phyloP scores from a whole-genome alignment of 2,888 invertebrate species.

The Noctuana brunneofusca region DNA sequence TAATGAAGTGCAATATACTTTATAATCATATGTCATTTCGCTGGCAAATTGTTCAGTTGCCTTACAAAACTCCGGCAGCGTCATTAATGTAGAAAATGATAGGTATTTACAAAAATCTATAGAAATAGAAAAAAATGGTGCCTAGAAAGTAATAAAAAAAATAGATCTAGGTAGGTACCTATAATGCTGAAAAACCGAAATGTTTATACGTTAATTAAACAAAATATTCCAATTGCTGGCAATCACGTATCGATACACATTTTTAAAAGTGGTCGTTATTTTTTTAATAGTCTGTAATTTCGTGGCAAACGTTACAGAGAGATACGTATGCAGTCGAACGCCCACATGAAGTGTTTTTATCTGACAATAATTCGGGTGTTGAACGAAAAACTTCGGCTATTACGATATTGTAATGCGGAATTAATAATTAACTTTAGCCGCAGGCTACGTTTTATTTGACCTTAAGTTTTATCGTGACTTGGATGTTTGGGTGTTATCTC shows the following conservation, averaged over 20 bases:
- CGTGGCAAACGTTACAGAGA: conserved; percentile 38
- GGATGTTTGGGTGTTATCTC: conserved; percentile 48
- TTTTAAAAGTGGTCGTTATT: conserved; percentile 11
- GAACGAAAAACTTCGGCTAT: conserved; percentile 50
- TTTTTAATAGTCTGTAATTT: conserved; percentile 35
- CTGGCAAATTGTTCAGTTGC: too few relatives aligned
- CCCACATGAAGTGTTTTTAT: conserved; percentile 50
- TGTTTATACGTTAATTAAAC: neutral
- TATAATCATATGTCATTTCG: too few relatives aligned
- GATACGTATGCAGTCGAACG: conserved; percentile 50
- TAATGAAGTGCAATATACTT: too few relatives aligned
- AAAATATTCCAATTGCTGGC: neutral
- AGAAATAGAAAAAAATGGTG: too few relatives aligned
- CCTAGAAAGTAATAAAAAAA: too few relatives aligned
- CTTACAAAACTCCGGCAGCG: too few relatives aligned
- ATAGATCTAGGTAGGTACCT: too few relatives aligned
- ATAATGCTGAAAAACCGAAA: neutral
- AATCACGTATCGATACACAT: conserved; percentile 12
- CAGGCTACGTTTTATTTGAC: conserved; percentile 50
- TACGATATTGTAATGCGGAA: conserved; percentile 51
- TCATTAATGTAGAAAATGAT: too few relatives aligned
- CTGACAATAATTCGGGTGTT: conserved; percentile 49
- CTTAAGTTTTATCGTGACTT: conserved; percentile 54
- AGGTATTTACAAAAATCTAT: too few relatives aligned
- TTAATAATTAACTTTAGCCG: conserved; percentile 57